Evolutionary conservation across 2,113 vertebrate species (phyloP), one percentile per base, ranked within the genome.

Genomic region (Alligator mississippiensis): DNA sequence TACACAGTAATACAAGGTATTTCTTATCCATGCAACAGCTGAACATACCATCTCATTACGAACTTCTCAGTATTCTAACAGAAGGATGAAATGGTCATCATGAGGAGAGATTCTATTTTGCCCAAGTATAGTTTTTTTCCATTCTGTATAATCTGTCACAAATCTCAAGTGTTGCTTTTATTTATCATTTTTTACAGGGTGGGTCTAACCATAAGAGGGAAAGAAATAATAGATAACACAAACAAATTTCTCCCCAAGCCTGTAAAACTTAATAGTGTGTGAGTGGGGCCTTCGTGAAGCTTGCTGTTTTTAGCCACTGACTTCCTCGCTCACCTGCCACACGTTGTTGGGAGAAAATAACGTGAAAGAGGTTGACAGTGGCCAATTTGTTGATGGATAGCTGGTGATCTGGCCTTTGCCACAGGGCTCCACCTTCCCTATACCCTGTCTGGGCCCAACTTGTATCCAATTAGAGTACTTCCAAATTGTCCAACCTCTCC

Each of bases 61-160:
- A 89, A 87, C 60, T 93, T 94, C 82, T 93, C 89, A 85, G 59
- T 93, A 89, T 54, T 84, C 19, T 89, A 89, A 78, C 30, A 87
- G 74, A 87, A 81, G 18, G 83, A 9, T 68, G 81, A 85, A 90
- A 89, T 27, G 38, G 24, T 0, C 2, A 96, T 21, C 25, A 58
- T 89, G 28, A 85, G 21, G 25, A 90, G 54, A 47, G 11, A 62
- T 54, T 70, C 14, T 75, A 27, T 82, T 95, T 59, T 80, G 3
- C 17, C 81, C 17, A 8, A 34, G 24, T 79, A 61, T 16, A 63
- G 27, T 13, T 19, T 89, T 95, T 82, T 54, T 19, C 17, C 76
- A 12, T 77, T 34, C 55, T 77, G 13, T n/a, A 64, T 76, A 80
- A 82, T 76, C 27, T 87, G 84, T 1, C 2, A 90, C 92, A 90